These are phyloP conservation scores for Rhogogaster chlorosoma DNA, from an alignment of 2,888 invertebrate genomes.

Conservation along the genomic window DNA sequence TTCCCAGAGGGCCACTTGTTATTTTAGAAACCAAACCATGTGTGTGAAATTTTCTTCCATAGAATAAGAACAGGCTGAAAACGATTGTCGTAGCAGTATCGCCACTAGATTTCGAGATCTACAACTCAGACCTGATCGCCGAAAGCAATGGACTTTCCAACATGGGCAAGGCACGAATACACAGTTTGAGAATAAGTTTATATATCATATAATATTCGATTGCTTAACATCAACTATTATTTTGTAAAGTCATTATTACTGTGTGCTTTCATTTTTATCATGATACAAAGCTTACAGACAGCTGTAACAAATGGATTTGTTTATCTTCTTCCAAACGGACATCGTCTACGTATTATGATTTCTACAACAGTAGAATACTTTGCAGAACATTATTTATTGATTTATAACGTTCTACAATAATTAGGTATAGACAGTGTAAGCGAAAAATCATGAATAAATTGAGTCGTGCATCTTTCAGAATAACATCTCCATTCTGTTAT, in stretches of 20 bases:
- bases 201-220: background rate
- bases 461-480: background rate
- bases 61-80: slow-evolving; percentile 92
- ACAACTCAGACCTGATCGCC: slow-evolving; percentile 85
- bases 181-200: background rate
- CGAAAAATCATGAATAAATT: background rate
- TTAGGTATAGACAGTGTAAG: background rate
- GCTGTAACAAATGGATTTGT: background rate
- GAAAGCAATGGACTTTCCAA: slow-evolving; percentile 85
- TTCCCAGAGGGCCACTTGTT: background rate
- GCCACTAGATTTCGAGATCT: slow-evolving; percentile 88
- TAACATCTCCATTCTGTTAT: background rate
- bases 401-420: background rate
- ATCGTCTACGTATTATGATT: background rate
- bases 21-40: background rate
- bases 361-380: background rate
- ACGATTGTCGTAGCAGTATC: slow-evolving; percentile 85
- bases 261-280: background rate
- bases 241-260: background rate
- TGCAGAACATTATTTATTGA: background rate
- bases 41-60: slow-evolving; percentile 68
- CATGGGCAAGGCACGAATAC: slow-evolving; percentile 74
- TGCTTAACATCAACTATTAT: background rate
- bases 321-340: background rate
- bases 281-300: background rate